Percentiles rank a stretch among this genome's conserved stretches.
Evolutionary conservation across 37 sponge, comb jelly and placozoan genomes (phyloP).

Genomic region (Crambe crambe): DNA sequence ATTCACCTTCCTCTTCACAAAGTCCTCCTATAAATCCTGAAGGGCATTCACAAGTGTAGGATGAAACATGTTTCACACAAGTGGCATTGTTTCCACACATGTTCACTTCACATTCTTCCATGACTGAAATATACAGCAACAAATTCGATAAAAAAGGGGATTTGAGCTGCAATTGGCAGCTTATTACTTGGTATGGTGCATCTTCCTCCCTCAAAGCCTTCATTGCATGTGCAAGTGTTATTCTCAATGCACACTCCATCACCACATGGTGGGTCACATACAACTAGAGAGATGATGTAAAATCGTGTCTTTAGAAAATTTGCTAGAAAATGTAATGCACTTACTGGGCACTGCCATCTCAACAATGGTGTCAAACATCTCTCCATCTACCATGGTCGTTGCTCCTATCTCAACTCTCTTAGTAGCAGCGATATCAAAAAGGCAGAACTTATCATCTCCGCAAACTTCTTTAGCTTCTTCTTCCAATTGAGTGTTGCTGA

Average conservation of each 20-base stretch:
- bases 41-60: too few species aligned
- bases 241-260: constrained; percentile 63
- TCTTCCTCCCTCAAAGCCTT: constrained; percentile 45
- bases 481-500: constrained; percentile 31
- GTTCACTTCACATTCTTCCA: too few species aligned
- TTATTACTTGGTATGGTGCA: too few species aligned
- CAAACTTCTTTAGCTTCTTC: constrained; percentile 41
- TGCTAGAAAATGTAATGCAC: neutral
- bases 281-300: constrained; percentile 25
- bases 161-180: too few species aligned
- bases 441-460: constrained; percentile 33
- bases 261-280: constrained; percentile 68
- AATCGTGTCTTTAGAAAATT: too few species aligned
- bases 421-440: constrained; percentile 60
- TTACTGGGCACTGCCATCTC: constrained; percentile 36
- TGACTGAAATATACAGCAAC: too few species aligned
- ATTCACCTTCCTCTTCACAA: too few species aligned
- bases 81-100: too few species aligned
- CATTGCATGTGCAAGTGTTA: constrained; percentile 51
- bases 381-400: constrained; percentile 25
- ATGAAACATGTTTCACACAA: too few species aligned
- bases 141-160: too few species aligned
- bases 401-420: constrained; percentile 43
- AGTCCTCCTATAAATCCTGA: too few species aligned
- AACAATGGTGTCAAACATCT: constrained; percentile 26